These are phyloP conservation scores for Oncorhynchus tshawytscha DNA, from an alignment of 2,113 vertebrate species.

Conservation along the genomic window DNA sequence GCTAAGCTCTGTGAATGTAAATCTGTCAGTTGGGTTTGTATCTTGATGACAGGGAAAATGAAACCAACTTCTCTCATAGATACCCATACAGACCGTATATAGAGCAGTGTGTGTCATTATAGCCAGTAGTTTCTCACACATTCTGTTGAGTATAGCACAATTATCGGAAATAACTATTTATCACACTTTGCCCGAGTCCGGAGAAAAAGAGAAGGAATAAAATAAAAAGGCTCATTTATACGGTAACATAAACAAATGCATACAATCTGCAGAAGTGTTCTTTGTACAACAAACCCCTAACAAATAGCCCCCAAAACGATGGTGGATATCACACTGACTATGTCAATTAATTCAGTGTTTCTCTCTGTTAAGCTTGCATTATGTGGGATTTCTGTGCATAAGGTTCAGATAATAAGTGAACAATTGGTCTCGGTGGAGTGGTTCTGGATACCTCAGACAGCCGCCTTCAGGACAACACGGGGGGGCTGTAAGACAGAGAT, in stretches of 20 bases:
- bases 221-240: slow-evolving; percentile 38
- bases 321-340: too few species aligned
- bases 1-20: slow-evolving; percentile 30
- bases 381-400: too few species aligned
- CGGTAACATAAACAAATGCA: slow-evolving; percentile 42
- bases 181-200: background rate
- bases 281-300: slow-evolving; percentile 26
- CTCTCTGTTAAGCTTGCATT: too few species aligned
- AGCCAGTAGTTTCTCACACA: slow-evolving; percentile 43
- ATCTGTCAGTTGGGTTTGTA: slow-evolving; percentile 32
- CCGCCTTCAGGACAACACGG: background rate
- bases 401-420: too few species aligned
- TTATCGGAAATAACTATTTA: slow-evolving; percentile 49
- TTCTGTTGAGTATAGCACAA: slow-evolving; percentile 43
- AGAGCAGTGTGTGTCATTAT: background rate
- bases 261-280: slow-evolving; percentile 13
- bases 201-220: background rate
- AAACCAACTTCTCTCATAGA: slow-evolving; percentile 34
- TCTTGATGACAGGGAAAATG: slow-evolving; percentile 13
- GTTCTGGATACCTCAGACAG: background rate
- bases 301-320: background rate
- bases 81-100: background rate
- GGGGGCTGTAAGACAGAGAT: background rate
- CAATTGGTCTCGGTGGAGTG: too few species aligned
- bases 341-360: too few species aligned